Evolutionary conservation across 2,113 vertebrate species (phyloP).

Genomic region (Alectura lathami): DNA sequence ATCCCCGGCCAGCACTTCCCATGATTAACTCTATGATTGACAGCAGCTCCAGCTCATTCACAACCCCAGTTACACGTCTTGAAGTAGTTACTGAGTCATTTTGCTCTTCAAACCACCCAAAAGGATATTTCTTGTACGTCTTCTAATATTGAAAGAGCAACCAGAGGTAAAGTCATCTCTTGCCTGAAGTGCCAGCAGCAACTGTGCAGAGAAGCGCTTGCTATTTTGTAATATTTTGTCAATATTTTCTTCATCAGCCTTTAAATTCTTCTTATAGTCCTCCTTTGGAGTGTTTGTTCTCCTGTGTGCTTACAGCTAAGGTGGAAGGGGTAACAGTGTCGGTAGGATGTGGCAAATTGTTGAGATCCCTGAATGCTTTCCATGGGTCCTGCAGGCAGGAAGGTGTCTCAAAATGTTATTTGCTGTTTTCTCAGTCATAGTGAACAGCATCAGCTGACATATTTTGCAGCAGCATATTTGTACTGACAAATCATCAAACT

Average conservation of each 20-base stretch:
- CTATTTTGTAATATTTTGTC: neutral
- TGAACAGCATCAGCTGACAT: neutral
- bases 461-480: neutral
- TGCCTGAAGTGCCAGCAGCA: neutral
- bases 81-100: neutral
- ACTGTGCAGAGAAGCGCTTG: neutral
- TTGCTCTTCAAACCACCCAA: neutral
- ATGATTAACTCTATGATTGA: neutral
- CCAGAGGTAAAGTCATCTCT: neutral
- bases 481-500: neutral
- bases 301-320: neutral
- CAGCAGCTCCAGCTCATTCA: neutral
- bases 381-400: neutral
- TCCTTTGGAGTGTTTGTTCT: neutral
- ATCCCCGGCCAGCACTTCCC: constrained; percentile 3
- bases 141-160: neutral
- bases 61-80: neutral
- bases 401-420: neutral
- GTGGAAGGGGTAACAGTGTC: neutral
- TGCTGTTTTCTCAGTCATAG: neutral
- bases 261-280: neutral
- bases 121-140: neutral
- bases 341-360: neutral
- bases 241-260: neutral
- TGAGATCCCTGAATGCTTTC: neutral